Evolutionary conservation across 2,888 invertebrate species (phyloP).

Genomic region (Ormyrus nitidulus): DNA sequence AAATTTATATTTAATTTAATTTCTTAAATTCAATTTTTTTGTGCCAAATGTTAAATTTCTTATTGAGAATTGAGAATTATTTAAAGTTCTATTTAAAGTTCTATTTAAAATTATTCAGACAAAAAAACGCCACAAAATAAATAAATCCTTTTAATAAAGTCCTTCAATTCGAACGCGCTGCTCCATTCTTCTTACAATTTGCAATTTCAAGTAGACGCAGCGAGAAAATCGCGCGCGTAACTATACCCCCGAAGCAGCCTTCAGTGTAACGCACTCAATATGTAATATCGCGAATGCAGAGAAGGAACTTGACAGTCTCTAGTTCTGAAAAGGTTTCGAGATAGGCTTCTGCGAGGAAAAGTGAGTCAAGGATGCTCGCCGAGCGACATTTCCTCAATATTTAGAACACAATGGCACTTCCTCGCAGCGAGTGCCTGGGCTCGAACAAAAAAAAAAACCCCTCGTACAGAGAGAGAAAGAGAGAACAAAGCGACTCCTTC

Average conservation of each 20-base stretch:
- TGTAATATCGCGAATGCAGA: background rate
- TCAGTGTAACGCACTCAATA: background rate
- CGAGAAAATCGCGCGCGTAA: background rate
- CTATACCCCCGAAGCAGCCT: background rate
- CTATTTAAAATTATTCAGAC: too few species aligned
- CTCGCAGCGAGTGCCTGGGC: background rate
- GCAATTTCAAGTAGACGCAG: too few species aligned
- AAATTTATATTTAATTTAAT: too few species aligned
- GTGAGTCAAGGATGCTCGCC: slow-evolving; percentile 63
- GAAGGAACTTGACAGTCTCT: slow-evolving; percentile 1
- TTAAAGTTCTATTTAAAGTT: too few species aligned
- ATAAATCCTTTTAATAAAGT: too few species aligned
- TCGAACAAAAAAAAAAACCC: background rate
- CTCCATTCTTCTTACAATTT: too few species aligned
- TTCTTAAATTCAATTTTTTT: too few species aligned
- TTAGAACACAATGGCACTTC: background rate
- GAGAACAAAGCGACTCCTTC: too few species aligned
- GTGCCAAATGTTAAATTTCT: too few species aligned
- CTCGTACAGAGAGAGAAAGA: background rate
- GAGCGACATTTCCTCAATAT: slow-evolving; percentile 20
- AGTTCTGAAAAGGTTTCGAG: slow-evolving; percentile 58
- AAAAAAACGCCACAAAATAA: too few species aligned
- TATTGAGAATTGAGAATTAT: too few species aligned
- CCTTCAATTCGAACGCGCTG: too few species aligned
- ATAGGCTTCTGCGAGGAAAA: slow-evolving; percentile 58